These are phyloP conservation scores for Drosophila suzukii DNA, from an alignment of 1,140 invertebrate species.

Conservation along the genomic window DNA sequence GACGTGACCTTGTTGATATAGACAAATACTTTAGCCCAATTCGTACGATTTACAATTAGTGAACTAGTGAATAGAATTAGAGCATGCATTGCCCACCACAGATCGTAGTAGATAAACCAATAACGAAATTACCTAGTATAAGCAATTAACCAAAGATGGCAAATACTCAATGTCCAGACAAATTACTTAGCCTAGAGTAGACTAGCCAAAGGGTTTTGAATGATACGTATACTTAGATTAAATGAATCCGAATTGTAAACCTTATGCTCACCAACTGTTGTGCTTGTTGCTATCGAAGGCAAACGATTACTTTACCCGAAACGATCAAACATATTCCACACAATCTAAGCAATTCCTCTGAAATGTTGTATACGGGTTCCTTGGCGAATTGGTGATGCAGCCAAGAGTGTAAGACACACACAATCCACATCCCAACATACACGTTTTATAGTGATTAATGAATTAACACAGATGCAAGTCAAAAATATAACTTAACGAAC, in stretches of 20 bases:
- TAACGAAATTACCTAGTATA: slow-evolving; percentile 38
- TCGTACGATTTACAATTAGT: slow-evolving; percentile 47
- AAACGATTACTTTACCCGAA: slow-evolving; percentile 53
- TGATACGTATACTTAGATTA: slow-evolving; percentile 44
- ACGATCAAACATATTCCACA: slow-evolving; percentile 10
- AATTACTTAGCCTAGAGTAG: slow-evolving; percentile 70
- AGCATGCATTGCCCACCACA: slow-evolving; percentile 44
- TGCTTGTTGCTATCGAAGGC: slow-evolving; percentile 66
- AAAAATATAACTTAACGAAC: slow-evolving; percentile 58
- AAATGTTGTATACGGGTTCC: slow-evolving; percentile 57
- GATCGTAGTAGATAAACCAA: slow-evolving; percentile 39
- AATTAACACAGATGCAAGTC: slow-evolving; percentile 39
- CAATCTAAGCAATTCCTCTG: slow-evolving; percentile 27
- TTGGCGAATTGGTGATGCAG: slow-evolving; percentile 1
- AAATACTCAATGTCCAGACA: slow-evolving; percentile 68
- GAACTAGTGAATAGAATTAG: slow-evolving; percentile 22
- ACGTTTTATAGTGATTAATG: slow-evolving; percentile 50
- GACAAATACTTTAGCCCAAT: slow-evolving; percentile 59
- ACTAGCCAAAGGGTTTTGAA: slow-evolving; percentile 53
- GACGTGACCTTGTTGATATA: slow-evolving; percentile 59
- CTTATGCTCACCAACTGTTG: slow-evolving; percentile 82
- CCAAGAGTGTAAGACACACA: slow-evolving; percentile 45
- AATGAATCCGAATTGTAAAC: slow-evolving; percentile 66
- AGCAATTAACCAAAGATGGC: slow-evolving; percentile 20
- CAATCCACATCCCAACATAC: slow-evolving; percentile 12